phyloP scores from a whole-genome alignment of 2,888 invertebrate species.

The Melanchra persicariae region DNA sequence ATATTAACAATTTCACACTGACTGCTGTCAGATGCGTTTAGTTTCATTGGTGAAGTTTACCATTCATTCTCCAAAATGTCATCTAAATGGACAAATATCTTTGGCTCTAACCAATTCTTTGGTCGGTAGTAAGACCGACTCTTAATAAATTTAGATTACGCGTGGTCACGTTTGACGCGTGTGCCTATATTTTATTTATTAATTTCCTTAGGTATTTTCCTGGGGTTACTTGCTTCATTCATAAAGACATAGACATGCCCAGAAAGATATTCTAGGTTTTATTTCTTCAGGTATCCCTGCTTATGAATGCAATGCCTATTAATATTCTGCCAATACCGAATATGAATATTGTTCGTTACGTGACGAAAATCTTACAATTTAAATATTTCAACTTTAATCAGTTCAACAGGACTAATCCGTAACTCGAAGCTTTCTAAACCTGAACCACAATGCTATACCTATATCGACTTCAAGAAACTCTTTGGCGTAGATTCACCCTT shows the following conservation, averaged over 20 bases:
- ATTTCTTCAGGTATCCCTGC: not conserved
- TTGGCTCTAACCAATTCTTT: not conserved
- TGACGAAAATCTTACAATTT: too few species aligned
- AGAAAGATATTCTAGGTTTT: not conserved
- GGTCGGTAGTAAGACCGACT: not conserved
- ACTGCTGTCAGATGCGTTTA: not conserved
- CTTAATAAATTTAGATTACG: constrained; percentile 49
- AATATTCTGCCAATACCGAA: too few species aligned
- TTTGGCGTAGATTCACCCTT: too few species aligned
- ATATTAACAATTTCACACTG: not conserved
- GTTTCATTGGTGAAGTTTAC: not conserved
- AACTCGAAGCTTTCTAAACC: not conserved
- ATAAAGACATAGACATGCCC: not conserved
- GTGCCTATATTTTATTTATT: constrained; percentile 43
- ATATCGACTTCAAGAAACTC: not conserved
- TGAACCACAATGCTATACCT: not conserved
- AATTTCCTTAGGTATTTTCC: too few species aligned
- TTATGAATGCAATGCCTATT: not conserved
- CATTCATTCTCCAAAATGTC: not conserved
- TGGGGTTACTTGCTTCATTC: constrained; percentile 33
- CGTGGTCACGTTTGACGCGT: constrained; percentile 66
- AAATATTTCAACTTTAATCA: too few species aligned
- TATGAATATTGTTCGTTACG: too few species aligned
- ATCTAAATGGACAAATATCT: not conserved
- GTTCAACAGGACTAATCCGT: not conserved